Evolutionary conservation across 2,797 vertebrate genomes (phyloP).

Genomic region (Anguilla marmorata): DNA sequence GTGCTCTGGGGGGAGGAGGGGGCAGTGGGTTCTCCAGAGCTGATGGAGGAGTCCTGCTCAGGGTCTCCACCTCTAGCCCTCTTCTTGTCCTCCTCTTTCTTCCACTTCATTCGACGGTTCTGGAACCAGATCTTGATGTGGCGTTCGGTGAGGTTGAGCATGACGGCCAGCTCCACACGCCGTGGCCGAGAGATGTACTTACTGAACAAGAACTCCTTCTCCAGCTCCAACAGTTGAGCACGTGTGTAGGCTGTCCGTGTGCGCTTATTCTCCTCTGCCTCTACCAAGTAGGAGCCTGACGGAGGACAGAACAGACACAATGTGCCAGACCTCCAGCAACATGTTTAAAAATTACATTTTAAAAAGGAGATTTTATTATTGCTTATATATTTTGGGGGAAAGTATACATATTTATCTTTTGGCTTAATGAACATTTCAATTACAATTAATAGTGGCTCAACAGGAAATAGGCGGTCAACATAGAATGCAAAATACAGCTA

Average conservation of each 20-base stretch:
- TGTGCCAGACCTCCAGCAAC: background rate
- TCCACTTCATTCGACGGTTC: conserved; percentile 97
- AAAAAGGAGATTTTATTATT: too few species aligned
- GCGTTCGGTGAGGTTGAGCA: conserved; percentile 93
- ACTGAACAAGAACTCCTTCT: conserved; percentile 98
- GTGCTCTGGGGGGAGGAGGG: background rate
- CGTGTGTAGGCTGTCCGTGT: conserved; percentile 95
- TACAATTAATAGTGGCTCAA: too few species aligned
- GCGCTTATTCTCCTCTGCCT: conserved; percentile 92
- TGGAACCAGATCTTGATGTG: conserved; percentile 99
- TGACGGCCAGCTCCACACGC: conserved; percentile 92
- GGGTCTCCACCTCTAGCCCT: conserved; percentile 73
- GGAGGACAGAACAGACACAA: background rate
- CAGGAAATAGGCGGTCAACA: too few species aligned
- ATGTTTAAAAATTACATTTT: too few species aligned
- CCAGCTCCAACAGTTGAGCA: conserved; percentile 93
- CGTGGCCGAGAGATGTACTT: conserved; percentile 95
- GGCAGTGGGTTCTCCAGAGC: conserved; percentile 75
- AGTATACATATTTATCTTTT: too few species aligned
- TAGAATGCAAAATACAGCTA: too few species aligned
- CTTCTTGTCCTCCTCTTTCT: conserved; percentile 95
- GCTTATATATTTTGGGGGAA: too few species aligned
- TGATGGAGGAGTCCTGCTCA: conserved; percentile 89
- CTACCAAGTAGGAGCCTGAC: conserved; percentile 81
- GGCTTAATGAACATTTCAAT: too few species aligned